Base-by-base conservation (phyloP, 1,140 invertebrate genomes). In the Carposina sasakii region DNA sequence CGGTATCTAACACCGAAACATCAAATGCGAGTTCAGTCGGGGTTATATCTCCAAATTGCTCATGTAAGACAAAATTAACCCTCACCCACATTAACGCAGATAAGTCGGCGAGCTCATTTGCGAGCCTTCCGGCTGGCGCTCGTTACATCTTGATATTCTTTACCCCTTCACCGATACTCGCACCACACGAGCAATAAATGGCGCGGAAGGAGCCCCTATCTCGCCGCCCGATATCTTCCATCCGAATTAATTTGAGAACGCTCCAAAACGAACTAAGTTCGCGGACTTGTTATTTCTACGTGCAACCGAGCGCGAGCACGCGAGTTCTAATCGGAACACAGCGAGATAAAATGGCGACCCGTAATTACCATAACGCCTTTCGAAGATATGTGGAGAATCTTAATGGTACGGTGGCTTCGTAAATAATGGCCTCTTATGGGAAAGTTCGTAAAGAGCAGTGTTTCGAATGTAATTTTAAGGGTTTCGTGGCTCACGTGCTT, bases 71-170 rank as follows among this genome's bases (percentile, higher is more conserved):
- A 57, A 79, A 81, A 81, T 83, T 83, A 81, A 81, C 79, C 79
- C 77, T 76, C 71, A 61, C 70, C 73, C 73, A 71, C 77, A 81
- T 83, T 79, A 81, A 76, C 60, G 65, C 63, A 81, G 79, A 84
- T 84, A 84, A 84, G 74, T 83, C 74, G 71, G 71, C 63, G 73
- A 81, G 79, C 79, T 84, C 77, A 84, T 84, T 84, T 84, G 79
- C 76, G 74, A 72, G 77, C 77, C 76, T 83, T 81, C 79, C 77
- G 79, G 76, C 74, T 71, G 65, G 67, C 52, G 76, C 71, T 79
- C 75, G 76, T 78, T 83, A 79, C 79, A 83, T 83, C 79, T 83
- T 78, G 79, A 83, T 83, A 83, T 83, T 83, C 79, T 83, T 83
- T 83, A 81, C 77, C 79, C 79, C 76, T 81, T 79, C 67, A 63